These are phyloP conservation scores for Drosophila birchii DNA, from an alignment of 2,888 invertebrate species.

Conservation along the genomic window DNA sequence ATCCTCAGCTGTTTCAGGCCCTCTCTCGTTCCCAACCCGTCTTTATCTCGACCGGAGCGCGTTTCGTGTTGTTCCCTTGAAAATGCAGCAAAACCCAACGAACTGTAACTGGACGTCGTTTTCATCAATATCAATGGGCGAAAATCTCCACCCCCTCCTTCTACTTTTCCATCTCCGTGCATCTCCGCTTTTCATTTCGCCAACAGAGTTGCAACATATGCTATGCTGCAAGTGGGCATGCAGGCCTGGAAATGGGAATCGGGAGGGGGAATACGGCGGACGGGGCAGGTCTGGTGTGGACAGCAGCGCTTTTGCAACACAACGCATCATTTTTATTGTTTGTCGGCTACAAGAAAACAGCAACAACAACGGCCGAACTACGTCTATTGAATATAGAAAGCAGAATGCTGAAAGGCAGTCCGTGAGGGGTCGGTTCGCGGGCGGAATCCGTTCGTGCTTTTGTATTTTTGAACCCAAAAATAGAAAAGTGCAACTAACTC, in stretches of 20 bases:
- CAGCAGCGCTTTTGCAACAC: slow-evolving; percentile 73
- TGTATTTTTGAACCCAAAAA: slow-evolving; percentile 75
- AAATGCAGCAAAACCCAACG: slow-evolving; percentile 74
- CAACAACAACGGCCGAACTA: slow-evolving; percentile 54
- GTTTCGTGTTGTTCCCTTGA: slow-evolving; percentile 62
- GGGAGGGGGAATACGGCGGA: background rate
- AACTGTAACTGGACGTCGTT: slow-evolving; percentile 79
- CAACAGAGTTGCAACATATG: slow-evolving; percentile 74
- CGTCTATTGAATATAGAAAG: slow-evolving; percentile 76
- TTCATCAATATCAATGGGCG: slow-evolving; percentile 77
- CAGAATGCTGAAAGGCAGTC: slow-evolving; percentile 69
- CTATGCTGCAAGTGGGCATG: slow-evolving; percentile 25
- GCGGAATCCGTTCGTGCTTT: slow-evolving; percentile 66
- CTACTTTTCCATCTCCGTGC: slow-evolving; percentile 39
- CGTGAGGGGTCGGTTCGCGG: slow-evolving; percentile 13
- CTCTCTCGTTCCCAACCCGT: background rate
- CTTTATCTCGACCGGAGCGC: slow-evolving; percentile 24
- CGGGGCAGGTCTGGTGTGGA: slow-evolving; percentile 57
- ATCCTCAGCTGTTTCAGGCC: slow-evolving; percentile 52
- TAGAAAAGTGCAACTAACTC: slow-evolving; percentile 63
- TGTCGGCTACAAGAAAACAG: slow-evolving; percentile 56
- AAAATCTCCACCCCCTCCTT: slow-evolving; percentile 30
- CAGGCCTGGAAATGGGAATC: slow-evolving; percentile 3
- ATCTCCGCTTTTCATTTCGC: slow-evolving; percentile 41
- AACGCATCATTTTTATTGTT: slow-evolving; percentile 78